phyloP scores from a whole-genome alignment of 2,888 invertebrate genomes.

The Cinara cedri region DNA sequence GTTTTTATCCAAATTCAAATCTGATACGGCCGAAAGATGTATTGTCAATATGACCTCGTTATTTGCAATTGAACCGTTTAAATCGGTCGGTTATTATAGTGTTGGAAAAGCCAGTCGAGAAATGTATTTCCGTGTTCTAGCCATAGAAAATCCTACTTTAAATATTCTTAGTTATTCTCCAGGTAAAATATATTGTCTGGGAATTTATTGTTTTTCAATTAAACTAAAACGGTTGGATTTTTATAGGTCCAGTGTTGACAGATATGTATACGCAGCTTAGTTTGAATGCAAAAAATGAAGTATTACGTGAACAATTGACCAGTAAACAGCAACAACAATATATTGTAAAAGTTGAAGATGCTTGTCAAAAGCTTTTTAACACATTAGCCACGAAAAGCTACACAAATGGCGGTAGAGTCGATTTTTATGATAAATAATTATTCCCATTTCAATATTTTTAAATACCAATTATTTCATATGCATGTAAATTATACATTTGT shows the following conservation, averaged over 20 bases:
- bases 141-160: slow-evolving; percentile 76
- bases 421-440: slow-evolving; percentile 73
- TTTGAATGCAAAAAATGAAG: slow-evolving; percentile 69
- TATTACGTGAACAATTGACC: slow-evolving; percentile 69
- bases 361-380: slow-evolving; percentile 74
- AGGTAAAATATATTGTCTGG: slow-evolving; percentile 65
- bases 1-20: slow-evolving; percentile 63
- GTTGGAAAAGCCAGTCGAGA: slow-evolving; percentile 87
- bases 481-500: no score
- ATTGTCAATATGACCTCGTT: slow-evolving; percentile 86
- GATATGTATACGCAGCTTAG: slow-evolving; percentile 80
- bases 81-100: slow-evolving; percentile 83
- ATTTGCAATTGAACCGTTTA: slow-evolving; percentile 78
- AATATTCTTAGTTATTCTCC: slow-evolving; percentile 88
- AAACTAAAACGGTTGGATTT: background rate
- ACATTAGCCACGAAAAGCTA: slow-evolving; percentile 75
- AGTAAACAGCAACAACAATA: slow-evolving; percentile 70
- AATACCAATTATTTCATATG: no score
- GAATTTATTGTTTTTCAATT: background rate
- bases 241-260: slow-evolving; percentile 82
- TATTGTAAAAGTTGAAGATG: slow-evolving; percentile 75
- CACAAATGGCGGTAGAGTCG: slow-evolving; percentile 81
- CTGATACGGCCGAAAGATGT: slow-evolving; percentile 62
- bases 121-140: slow-evolving; percentile 84
- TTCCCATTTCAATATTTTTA: background rate